Percentiles rank a stretch among this genome's conserved stretches.
These are phyloP conservation scores for Okamejei kenojei DNA, from an alignment of 2,797 vertebrate genomes.

Conservation along the genomic window DNA sequence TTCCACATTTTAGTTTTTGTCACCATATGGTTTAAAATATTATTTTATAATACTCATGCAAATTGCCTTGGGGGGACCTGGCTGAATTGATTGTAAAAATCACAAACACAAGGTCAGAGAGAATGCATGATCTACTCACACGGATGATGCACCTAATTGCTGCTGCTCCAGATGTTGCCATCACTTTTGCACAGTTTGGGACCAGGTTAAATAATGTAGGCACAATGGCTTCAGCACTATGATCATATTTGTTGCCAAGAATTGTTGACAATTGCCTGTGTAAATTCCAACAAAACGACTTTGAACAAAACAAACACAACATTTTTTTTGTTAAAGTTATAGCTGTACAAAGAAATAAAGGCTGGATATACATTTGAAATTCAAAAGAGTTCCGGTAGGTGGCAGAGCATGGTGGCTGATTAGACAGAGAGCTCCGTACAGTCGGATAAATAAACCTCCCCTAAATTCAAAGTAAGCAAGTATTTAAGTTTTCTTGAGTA, in stretches of 20 bases:
- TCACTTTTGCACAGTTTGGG: slow-evolving; percentile 94
- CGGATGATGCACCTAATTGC: slow-evolving; percentile 93
- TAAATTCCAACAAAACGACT: slow-evolving; percentile 40
- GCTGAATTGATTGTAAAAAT: neutral
- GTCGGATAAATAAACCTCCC: no score
- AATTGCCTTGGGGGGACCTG: no score
- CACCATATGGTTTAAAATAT: no score
- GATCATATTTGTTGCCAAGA: slow-evolving; percentile 93
- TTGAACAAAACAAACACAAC: neutral
- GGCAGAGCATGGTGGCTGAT: no score
- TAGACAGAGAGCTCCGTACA: no score
- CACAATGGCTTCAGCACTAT: slow-evolving; percentile 92
- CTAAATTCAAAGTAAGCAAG: no score
- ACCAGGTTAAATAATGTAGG: slow-evolving; percentile 95
- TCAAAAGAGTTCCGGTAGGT: no score
- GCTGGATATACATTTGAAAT: neutral
- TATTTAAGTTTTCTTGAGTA: no score
- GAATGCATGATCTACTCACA: slow-evolving; percentile 56
- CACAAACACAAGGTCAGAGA: slow-evolving; percentile 24
- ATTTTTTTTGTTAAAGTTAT: neutral
- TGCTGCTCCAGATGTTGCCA: slow-evolving; percentile 85
- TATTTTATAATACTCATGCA: no score
- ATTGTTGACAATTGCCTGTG: slow-evolving; percentile 77
- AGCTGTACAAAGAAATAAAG: neutral
- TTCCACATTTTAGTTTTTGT: no score